These are phyloP conservation scores for Nothobranchius kuhntae DNA, from an alignment of 2,113 vertebrate species.

Conservation along the genomic window DNA sequence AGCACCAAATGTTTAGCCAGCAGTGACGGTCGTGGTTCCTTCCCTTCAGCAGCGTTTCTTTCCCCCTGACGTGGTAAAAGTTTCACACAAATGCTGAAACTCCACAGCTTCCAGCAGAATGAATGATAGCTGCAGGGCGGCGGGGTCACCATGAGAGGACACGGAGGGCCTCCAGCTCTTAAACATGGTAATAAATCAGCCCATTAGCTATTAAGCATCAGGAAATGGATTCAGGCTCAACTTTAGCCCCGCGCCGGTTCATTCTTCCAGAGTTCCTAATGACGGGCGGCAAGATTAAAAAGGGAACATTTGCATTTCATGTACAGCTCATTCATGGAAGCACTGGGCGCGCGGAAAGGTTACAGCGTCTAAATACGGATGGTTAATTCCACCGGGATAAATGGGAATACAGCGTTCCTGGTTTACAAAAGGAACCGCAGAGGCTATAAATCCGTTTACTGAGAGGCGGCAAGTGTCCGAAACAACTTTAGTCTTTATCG, in stretches of 20 bases:
- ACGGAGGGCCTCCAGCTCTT: conserved; percentile 34
- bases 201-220: conserved; percentile 49
- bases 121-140: conserved; percentile 10
- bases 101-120: background rate
- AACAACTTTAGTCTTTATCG: conserved; percentile 68
- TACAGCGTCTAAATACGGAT: conserved; percentile 54
- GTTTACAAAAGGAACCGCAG: conserved; percentile 69
- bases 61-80: too few species aligned
- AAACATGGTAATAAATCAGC: conserved; percentile 48
- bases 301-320: conserved; percentile 36
- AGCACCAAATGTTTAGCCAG: too few species aligned
- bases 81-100: background rate
- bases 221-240: conserved; percentile 55
- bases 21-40: too few species aligned
- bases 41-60: too few species aligned
- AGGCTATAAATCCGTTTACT: conserved; percentile 82
- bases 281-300: conserved; percentile 46
- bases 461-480: conserved; percentile 68
- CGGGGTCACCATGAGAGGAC: conserved; percentile 25
- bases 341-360: conserved; percentile 40
- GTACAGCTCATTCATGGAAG: conserved; percentile 10
- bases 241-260: conserved; percentile 17
- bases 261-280: conserved; percentile 36
- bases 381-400: conserved; percentile 73
- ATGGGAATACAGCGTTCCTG: conserved; percentile 66